Evolutionary conservation across 92 coral and sea anemone species (phyloP).

Genomic region (Diadumene lineata): DNA sequence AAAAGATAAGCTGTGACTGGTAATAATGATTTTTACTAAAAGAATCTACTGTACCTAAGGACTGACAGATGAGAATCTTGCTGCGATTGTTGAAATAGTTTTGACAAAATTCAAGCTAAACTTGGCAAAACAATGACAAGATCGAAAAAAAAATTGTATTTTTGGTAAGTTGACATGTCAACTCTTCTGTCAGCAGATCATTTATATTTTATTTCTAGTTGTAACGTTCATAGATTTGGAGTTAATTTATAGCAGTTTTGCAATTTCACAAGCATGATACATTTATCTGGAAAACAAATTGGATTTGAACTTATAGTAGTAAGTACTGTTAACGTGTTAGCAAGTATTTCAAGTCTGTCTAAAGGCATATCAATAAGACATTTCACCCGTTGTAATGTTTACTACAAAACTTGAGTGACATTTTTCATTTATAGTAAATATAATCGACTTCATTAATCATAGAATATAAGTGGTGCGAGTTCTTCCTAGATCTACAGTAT

Average conservation of each 20-base stretch:
- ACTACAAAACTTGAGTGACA: conserved; percentile 16
- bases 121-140: too few relatives aligned
- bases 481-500: too few relatives aligned
- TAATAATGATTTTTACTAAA: background rate
- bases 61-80: background rate
- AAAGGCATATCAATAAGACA: background rate
- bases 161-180: background rate
- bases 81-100: too few relatives aligned
- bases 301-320: too few relatives aligned
- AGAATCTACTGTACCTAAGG: background rate
- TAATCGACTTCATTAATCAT: background rate
- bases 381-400: conserved; percentile 5
- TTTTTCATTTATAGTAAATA: conserved; percentile 20
- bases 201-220: too few relatives aligned
- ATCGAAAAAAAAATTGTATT: too few relatives aligned
- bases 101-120: too few relatives aligned
- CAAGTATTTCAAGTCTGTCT: background rate
- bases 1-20: background rate
- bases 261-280: too few relatives aligned
- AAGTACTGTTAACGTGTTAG: background rate
- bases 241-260: background rate
- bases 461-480: background rate
- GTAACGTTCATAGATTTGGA: background rate
- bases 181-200: background rate
- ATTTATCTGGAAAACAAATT: too few relatives aligned